Base-by-base conservation (phyloP, 2,113 vertebrate species). In the Toxotes chatareus region DNA sequence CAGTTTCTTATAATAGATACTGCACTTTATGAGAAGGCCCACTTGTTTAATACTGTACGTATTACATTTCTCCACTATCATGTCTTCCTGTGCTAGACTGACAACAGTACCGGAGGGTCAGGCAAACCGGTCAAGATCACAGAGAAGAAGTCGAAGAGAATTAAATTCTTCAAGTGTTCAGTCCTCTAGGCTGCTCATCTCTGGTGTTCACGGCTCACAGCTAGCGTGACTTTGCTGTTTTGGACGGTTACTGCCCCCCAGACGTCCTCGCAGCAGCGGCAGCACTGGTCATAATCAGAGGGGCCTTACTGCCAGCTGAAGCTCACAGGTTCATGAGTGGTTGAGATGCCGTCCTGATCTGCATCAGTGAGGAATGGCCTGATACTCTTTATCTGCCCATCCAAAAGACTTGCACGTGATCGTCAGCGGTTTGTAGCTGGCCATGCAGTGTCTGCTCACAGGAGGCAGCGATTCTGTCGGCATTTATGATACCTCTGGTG, bases 81-180 rank as follows among this genome's bases (percentile, higher is more conserved):
- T 55, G 8, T 73, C 27, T 73, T 75, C 56, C 31, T 56, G 63
- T 78, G 17, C 42, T 73, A 99, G 98, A 97, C 96, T 59, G 98
- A 99, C 94, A 96, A 85, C 94, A 96, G 81, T 92, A 94, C 95
- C 7, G 91, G 95, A 42, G 97, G 96, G 70, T 91, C 95, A 55
- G 96, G 97, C 31, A 97, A 97, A 66, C 95, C 96, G 1, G 94
- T 99, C 87, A 99, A 99, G 95, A 98, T 99, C 87, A 97, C 98
- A 82, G 97, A 99, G 92, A 98, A 96, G 62, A 96, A 97, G 80
- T 98, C 97, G 19, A 99, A 98, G 95, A 98, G 96, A 94, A 96
- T 96, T 88, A 98, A 97, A 93, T 96, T 95, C 56, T 98, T 99
- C 87, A 97, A 97, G 86, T 99, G 98, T 88, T 95, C 93, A 1